These are phyloP conservation scores for Chiloscyllium punctatum DNA, from an alignment of 2,797 vertebrate species.

Conservation along the genomic window DNA sequence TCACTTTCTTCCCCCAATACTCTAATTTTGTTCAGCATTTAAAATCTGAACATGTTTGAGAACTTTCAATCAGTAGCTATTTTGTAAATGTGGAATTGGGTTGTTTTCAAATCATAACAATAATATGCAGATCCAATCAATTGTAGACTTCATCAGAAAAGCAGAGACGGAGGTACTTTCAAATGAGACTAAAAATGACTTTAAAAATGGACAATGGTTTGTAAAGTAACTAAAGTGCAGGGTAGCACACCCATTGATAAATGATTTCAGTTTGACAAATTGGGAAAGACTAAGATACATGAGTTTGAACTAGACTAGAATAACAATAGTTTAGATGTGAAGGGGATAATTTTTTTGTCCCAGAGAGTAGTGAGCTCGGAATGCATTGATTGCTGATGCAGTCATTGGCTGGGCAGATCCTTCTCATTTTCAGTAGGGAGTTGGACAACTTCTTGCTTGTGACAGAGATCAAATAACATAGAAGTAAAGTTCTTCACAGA, in stretches of 20 bases:
- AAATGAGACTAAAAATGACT: too few species aligned
- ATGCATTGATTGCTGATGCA: background rate
- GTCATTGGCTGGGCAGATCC: too few species aligned
- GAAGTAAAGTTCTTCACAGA: background rate
- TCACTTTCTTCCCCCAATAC: too few species aligned
- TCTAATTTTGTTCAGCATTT: background rate
- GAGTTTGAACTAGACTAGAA: too few species aligned
- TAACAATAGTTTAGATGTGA: background rate
- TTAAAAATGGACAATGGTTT: background rate
- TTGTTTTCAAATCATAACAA: background rate
- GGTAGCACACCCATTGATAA: background rate
- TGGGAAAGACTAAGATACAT: too few species aligned
- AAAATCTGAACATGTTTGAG: background rate
- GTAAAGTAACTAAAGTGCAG: background rate
- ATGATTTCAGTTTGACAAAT: background rate
- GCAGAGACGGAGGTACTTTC: background rate
- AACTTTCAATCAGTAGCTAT: background rate
- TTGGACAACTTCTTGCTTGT: background rate
- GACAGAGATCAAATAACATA: background rate
- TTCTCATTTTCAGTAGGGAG: background rate
- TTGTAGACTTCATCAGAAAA: background rate
- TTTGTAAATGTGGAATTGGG: background rate
- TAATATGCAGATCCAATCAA: too few species aligned
- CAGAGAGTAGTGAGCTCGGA: background rate
- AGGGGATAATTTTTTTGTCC: background rate